Evolutionary conservation across 64 coral and sea anemone genomes (phyloP), one percentile per base, ranked within the genome.

Genomic region (Porites lutea): DNA sequence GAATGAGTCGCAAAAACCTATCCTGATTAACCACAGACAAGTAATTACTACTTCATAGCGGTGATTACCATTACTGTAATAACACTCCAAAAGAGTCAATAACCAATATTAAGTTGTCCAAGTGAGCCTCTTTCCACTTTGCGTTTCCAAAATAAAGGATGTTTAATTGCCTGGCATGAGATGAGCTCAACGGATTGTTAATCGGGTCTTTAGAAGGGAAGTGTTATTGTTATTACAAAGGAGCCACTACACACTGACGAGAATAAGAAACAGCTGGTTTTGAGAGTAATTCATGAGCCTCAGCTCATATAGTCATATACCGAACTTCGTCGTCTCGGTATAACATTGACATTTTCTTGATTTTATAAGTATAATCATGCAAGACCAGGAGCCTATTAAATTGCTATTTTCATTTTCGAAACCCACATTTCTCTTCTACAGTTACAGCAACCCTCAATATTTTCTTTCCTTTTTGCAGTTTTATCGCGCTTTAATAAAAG

Each of bases 161-260:
- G 44, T 3, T 4, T 83, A 83, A 67, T 83, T 83, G 19, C 45
- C 81, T 68, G 15, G 62, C 80, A 67, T 83, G 81, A 49, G 81
- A 2, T 46, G 2, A 18, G 2, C 45, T 83, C 27, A 67, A 67
- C 47, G 59, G 62, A 44, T 83, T 9, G 45, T 83, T 63, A 83
- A 66, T 83, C 44, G 54, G 78, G 62, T 67, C 81, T 68, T 83
- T 67, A 63, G 19, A 50, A n/a, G 44, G 7, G 16, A 5, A 83
- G 81, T 8, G 51, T 83, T 67, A 83, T 67, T 83, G 61, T 68
- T 8, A 49, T 83, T 15, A 83, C 62, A 83, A 83, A 83, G 47
- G 81, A 65, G n/a, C 59, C 13, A 75, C 72, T 18, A 49, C 54
- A 49, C 54, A 57, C 51, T 6, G 18, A 83, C 81, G 66, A 16